A percentile compares a stretch with the other conserved stretches of the same genome.
Evolutionary conservation across 2,888 invertebrate genomes (phyloP).

Genomic region (Argynnis bischoffii): DNA sequence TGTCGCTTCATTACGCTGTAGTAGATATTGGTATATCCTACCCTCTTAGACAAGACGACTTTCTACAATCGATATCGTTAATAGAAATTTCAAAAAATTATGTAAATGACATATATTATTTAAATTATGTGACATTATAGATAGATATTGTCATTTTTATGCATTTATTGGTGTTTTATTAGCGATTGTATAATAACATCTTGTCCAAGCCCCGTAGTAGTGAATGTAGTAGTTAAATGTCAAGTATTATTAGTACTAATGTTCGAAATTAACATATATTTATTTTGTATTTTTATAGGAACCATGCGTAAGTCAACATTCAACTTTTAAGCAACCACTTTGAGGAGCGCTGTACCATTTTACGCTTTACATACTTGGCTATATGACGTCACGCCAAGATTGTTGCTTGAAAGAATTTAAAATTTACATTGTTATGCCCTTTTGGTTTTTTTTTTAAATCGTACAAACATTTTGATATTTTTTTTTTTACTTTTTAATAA

Average conservation of each 20-base stretch:
- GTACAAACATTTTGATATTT: conserved; percentile 49
- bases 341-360: conserved; percentile 67
- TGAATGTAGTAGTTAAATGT: conserved; percentile 28
- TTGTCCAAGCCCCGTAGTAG: conserved; percentile 10
- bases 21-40: too few species aligned
- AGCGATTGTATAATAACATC: too few species aligned
- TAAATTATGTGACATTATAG: too few species aligned
- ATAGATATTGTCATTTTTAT: too few species aligned
- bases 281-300: conserved; percentile 78
- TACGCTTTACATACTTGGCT: conserved; percentile 60
- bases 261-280: conserved; percentile 38
- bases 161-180: too few species aligned
- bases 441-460: conserved; percentile 39
- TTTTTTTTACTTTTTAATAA: not conserved
- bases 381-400: conserved; percentile 51
- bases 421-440: conserved; percentile 42
- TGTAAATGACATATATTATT: not conserved
- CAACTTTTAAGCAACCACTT: conserved; percentile 67
- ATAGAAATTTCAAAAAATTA: not conserved
- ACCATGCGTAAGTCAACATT: conserved; percentile 79
- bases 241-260: conserved; percentile 38
- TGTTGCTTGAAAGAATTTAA: conserved; percentile 58
- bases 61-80: too few species aligned
- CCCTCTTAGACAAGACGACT: too few species aligned
- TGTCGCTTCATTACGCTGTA: too few species aligned